Evolutionary conservation across 2,797 vertebrate species (phyloP), one percentile per base, ranked within the genome.

Genomic region (Podarcis siculus): DNA sequence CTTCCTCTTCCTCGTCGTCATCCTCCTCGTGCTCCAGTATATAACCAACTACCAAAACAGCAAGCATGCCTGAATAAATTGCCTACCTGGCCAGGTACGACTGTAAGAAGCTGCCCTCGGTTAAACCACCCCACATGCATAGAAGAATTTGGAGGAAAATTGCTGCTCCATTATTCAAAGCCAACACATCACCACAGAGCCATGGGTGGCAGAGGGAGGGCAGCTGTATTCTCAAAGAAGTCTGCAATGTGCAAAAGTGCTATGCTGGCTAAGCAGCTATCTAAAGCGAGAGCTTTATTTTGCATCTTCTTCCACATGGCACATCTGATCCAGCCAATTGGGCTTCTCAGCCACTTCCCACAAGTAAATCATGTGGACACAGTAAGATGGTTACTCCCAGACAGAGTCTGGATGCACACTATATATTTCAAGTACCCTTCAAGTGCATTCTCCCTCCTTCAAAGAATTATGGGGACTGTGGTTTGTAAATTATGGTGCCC

Each of bases 1-100:
- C 32, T 73, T 27, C 23, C 3, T 45, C 78, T 7, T 30, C 15
- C 0, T 84, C 83, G 3, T 87, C 86, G 2, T 87, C 86, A 4
- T 87, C 86, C 64, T 82, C 86, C 19, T 87, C 86, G 49, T 87
- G 86, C n/a, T 17, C 61, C 79, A 87, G n/a, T 61, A 87, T 64
- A n/a, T 87, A 87, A 55, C 55, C 86, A 82, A 87, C 86, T 87
- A 30, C 21, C 6, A 61, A 75, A 82, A 81, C 8, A 77, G 78
- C 83, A 66, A 87, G 3, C 5, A 66, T 42, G 25, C 12, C 5
- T 9, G 71, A 49, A 12, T 82, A 75, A 76, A 13, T 64, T 30
- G 10, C 12, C 55, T 23, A 27, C 13, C 55, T 32, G 61, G 1
- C 61, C 6, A 64, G 61, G 49, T 55, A 49, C 49, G 13, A 19